Evolutionary conservation across 2,888 invertebrate species (phyloP), one percentile per base, ranked within the genome.

Genomic region (Andrena flavipes): DNA sequence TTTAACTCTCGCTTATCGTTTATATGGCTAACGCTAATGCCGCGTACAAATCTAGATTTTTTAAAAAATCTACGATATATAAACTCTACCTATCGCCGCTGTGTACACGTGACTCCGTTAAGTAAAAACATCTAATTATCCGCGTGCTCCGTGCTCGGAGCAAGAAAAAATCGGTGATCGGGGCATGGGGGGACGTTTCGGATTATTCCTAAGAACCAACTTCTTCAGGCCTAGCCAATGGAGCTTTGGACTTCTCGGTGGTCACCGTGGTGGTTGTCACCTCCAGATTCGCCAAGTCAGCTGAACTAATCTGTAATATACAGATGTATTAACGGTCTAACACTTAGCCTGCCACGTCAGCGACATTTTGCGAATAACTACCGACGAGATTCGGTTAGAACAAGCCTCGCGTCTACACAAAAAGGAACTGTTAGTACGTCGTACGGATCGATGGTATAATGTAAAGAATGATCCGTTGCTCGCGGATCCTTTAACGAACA

Each of bases 161-260:
- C 81, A 33, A 33, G 56, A 60, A 83, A 83, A 42, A 84, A 80
- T 75, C 74, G 72, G 69, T 72, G 81, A 71, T 73, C 76, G 65
- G 76, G 70, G 51, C 71, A 79, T 69, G 73, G 65, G 48, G 48
- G 68, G 68, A 74, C 59, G 75, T 70, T 76, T 75, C 76, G 72
- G 68, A 84, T 82, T 74, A 76, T 69, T 86, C 78, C 85, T 93
- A 93, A 86, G 93, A 93, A 76, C 92, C 92, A 69, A 94, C 92
- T 85, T 94, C 93, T 78, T 94, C 93, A 62, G 93, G 91, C 91
- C 93, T 92, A 48, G 93, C 92, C 81, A 93, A 87, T 63, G 93
- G 93, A 48, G 93, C 92, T 88, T 93, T 94, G 5, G 93, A 92
- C 73, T 93, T 93, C 87, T 93, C 93, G 13, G 93, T 93, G 23